Conservation (phyloP, 2,797 vertebrate species). For the Enteromius fasciolatus region DNA sequence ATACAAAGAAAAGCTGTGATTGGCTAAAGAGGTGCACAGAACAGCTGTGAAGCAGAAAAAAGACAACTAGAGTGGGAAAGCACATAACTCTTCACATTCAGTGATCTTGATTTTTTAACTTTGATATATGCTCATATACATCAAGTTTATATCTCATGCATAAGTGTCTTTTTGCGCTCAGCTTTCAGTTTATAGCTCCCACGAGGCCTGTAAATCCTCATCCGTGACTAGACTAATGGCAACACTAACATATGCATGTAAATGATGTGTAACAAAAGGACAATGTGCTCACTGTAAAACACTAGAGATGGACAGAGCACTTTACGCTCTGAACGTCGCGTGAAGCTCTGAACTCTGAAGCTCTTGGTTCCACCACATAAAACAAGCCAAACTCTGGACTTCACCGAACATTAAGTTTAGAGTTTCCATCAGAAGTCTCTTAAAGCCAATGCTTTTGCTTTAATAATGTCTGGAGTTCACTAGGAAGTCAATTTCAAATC, state of each 20-base stretch:
- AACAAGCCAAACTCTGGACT: slow-evolving; percentile 19
- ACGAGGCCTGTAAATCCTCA: slow-evolving; percentile 30
- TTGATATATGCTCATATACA: slow-evolving; percentile 36
- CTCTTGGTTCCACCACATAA: not conserved
- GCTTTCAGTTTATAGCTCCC: slow-evolving; percentile 51
- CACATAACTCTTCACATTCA: slow-evolving; percentile 30
- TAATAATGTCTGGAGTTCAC: not conserved
- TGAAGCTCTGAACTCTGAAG: not conserved
- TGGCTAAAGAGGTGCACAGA: slow-evolving; percentile 1
- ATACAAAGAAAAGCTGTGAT: slow-evolving; percentile 16
- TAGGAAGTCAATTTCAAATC: not conserved
- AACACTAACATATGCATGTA: slow-evolving; percentile 46
- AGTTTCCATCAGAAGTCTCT: slow-evolving; percentile 8
- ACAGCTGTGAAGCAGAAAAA: not conserved
- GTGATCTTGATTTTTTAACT: slow-evolving; percentile 17
- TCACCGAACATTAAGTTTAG: not conserved
- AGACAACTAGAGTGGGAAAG: slow-evolving; percentile 26
- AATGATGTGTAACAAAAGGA: slow-evolving; percentile 42
- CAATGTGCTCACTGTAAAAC: slow-evolving; percentile 49
- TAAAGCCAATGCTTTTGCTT: slow-evolving; percentile 1
- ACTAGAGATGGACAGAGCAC: slow-evolving; percentile 23
- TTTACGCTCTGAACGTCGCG: not conserved
- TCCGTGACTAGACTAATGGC: slow-evolving; percentile 45
- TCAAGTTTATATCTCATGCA: slow-evolving; percentile 28
- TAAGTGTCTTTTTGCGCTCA: slow-evolving; percentile 41